Evolutionary conservation across 2,888 invertebrate genomes (phyloP), one percentile per base, ranked within the genome.

Genomic region (Celastrina argiolus): DNA sequence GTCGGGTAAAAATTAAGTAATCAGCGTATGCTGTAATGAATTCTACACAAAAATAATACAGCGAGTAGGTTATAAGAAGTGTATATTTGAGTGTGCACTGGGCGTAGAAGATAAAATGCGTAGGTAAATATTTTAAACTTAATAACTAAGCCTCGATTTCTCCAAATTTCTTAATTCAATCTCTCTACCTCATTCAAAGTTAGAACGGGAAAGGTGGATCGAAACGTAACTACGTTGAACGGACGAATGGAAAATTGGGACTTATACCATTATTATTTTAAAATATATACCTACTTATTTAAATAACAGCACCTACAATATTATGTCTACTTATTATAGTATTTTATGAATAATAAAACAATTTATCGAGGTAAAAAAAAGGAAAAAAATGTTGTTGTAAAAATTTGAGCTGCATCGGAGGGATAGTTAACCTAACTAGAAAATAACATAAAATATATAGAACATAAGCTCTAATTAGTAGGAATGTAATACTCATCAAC

Each of bases 331-430:
- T 31, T 31, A 6, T 6, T 31, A 0, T 31, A 31, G 10, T 12
- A 36, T 10, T 36, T 12, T 12, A 36, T 36, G 10, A 36, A 10
- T 7, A 8, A 36, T 12, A 10, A 36, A 36, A 36, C 3, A 36
- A 10, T 8, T 51, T 18, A 42, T 10, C 12, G 12, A 51, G 22
- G 22, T 51, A 51, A 16, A 5, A 22, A 5, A n/a, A 14, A 26
- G 5, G 12, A 51, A 51, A 22, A 10, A 8, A 22, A 51, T 22
- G 22, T 18, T 16, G 7, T 8, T 2, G 16, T 4, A 61, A 36
- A 12, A 6, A 39, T 39, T 61, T 18, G 39, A 61, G 61, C 18
- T 6, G 14, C 18, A 18, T 61, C 61, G 39, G 61, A 61, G 61
- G 61, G 61, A 39, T 61, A 39, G 22, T 5, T 22, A 1, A 22